Conservation (phyloP, 92 coral and sea anemone genomes). For the Isaurus tuberculatus region DNA sequence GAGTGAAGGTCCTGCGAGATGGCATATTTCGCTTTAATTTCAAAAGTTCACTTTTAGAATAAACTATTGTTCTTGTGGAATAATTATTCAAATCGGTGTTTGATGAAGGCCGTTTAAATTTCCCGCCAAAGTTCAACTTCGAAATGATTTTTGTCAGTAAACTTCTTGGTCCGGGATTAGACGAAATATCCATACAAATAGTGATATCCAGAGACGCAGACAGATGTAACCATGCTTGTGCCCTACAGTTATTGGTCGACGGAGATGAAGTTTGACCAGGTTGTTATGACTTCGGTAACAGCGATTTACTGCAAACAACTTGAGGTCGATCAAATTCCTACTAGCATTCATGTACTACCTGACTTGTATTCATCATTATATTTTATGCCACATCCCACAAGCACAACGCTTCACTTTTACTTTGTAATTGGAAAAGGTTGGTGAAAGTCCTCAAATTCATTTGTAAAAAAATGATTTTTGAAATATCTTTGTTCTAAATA, state of each 20-base stretch:
- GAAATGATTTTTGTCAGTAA: constrained; percentile 6
- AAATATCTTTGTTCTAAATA: no score
- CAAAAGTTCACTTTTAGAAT: constrained; percentile 38
- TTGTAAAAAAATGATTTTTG: no score
- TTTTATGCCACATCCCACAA: no score
- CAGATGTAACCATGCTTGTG: constrained; percentile 53
- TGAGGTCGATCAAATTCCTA: no score
- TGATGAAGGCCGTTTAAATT: no score
- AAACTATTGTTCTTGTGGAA: constrained; percentile 41
- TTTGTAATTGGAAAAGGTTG: no score
- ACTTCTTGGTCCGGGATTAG: constrained; percentile 46
- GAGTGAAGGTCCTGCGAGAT: no score
- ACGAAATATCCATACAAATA: constrained; percentile 46
- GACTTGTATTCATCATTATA: no score
- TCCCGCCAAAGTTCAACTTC: not conserved
- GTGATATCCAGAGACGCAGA: constrained; percentile 38
- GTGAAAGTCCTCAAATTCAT: no score
- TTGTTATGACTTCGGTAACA: constrained; percentile 12
- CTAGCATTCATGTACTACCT: no score
- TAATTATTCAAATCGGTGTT: constrained; percentile 19
- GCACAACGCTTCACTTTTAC: no score
- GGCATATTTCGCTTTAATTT: constrained; percentile 1
- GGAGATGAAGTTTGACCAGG: constrained; percentile 39
- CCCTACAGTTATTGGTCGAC: constrained; percentile 38
- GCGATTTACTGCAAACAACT: not conserved